Evolutionary conservation across 2,888 invertebrate genomes (phyloP).

Genomic region (Ichneumoninae sp.): DNA sequence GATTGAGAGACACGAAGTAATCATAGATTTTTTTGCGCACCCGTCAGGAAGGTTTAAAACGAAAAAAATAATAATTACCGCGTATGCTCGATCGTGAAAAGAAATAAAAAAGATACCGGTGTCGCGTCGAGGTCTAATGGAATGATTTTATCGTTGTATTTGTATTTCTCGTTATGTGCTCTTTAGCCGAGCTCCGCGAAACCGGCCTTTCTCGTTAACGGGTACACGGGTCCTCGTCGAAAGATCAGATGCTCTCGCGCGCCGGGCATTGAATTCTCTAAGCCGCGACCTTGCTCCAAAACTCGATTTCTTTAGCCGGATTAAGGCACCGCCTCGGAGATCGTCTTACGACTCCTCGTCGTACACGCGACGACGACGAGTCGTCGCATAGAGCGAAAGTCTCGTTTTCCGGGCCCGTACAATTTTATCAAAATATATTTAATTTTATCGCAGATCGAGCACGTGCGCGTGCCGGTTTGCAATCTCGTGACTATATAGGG

Average conservation of each 20-base stretch:
- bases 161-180: slow-evolving; percentile 16
- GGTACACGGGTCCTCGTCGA: slow-evolving; percentile 14
- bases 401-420: neutral
- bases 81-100: neutral
- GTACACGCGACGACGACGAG: neutral
- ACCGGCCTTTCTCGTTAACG: neutral
- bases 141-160: slow-evolving; percentile 25
- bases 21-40: neutral
- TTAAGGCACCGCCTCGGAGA: slow-evolving; percentile 27
- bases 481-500: slow-evolving; percentile 56
- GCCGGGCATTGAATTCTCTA: slow-evolving; percentile 55
- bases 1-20: slow-evolving; percentile 9
- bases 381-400: neutral
- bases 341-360: slow-evolving; percentile 45
- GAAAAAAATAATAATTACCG: neutral
- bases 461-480: slow-evolving; percentile 59
- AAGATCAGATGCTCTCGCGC: slow-evolving; percentile 41
- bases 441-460: neutral
- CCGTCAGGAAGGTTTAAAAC: neutral
- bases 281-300: slow-evolving; percentile 58
- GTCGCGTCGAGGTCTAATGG: slow-evolving; percentile 31
- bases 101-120: neutral
- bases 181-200: neutral
- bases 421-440: neutral
- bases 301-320: slow-evolving; percentile 59